Evolutionary conservation across 2,888 invertebrate genomes (phyloP), one percentile per base, ranked within the genome.

Genomic region (Plagiodera versicolora): DNA sequence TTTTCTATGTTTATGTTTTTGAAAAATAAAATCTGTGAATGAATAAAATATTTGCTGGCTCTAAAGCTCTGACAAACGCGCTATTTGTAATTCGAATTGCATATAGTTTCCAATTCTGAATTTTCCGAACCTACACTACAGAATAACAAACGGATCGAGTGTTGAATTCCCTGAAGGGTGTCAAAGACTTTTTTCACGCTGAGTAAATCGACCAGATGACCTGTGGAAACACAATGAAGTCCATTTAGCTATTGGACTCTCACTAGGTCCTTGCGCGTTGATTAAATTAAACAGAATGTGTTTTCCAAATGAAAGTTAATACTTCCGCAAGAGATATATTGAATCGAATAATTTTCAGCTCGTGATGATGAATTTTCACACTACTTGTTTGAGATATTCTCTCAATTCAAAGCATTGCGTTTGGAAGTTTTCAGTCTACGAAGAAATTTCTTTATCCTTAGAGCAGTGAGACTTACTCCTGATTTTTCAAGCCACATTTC

Each of bases 401-500:
- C n/a, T n/a, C n/a, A n/a, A n/a, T n/a, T n/a, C n/a, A n/a, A n/a
- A n/a, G n/a, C n/a, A n/a, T n/a, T n/a, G n/a, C n/a, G n/a, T n/a
- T 52, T 24, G 4, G 44, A 16, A 28, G 24, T 53, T 57, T 19
- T 53, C 17, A 64, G 45, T 46, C 59, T 64, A 45, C 50, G 14
- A 8, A 65, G 39, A 8, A 63, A 65, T 55, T 70, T 70, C 28
- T 70, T 69, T 1, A 69, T 63, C 54, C 70, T 60, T 17, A 70
- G 56, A 24, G 61, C 58, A 0, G 70, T 67, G 1, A 67, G 51
- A 58, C 70, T 57, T 1, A 56, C 69, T 5, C 59, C 60, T 5
- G 68, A 62, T 35, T 61, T 65, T 4, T 58, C 55, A 58, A 56
- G 68, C 70, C 70, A 70, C 55, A 65, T 60, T 49, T 70, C 70